phyloP scores from a whole-genome alignment of 2,797 vertebrate species.

The Notolepis coatsorum region DNA sequence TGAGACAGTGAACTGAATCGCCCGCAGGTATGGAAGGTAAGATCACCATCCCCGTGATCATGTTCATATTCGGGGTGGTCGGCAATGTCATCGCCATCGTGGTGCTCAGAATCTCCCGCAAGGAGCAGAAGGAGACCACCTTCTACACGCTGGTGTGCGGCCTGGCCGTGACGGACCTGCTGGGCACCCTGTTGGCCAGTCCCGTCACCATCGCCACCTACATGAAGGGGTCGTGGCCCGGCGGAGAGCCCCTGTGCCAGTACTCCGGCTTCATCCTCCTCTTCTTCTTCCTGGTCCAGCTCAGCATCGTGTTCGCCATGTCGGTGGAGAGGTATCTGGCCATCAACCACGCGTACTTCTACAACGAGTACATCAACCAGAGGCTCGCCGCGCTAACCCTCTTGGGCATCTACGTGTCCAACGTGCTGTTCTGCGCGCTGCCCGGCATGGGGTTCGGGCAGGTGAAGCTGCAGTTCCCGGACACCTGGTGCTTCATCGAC shows the following conservation, averaged over 20 bases:
- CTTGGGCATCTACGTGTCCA: slow-evolving; percentile 86
- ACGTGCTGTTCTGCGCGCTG: slow-evolving; percentile 91
- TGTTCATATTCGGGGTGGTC: slow-evolving; percentile 97
- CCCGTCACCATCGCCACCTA: slow-evolving; percentile 97
- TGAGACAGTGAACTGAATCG: slow-evolving; percentile 18
- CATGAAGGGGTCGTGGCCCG: slow-evolving; percentile 90
- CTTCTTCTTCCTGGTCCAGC: slow-evolving; percentile 93
- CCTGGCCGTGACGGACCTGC: slow-evolving; percentile 92
- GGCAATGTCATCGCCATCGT: slow-evolving; percentile 95
- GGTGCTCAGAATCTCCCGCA: slow-evolving; percentile 92
- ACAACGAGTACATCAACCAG: slow-evolving; percentile 92
- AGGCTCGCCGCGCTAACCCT: slow-evolving; percentile 88
- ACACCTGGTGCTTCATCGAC: slow-evolving; percentile 96
- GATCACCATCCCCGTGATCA: slow-evolving; percentile 90
- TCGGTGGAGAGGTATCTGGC: slow-evolving; percentile 96
- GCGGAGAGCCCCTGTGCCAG: slow-evolving; percentile 86
- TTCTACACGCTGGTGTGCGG: slow-evolving; percentile 98
- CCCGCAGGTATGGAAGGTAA: slow-evolving; percentile 49
- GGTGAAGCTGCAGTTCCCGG: slow-evolving; percentile 82
- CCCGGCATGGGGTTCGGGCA: slow-evolving; percentile 89
- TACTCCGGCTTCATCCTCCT: slow-evolving; percentile 97
- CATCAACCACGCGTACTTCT: slow-evolving; percentile 98
- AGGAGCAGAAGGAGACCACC: slow-evolving; percentile 96
- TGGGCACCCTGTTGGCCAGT: slow-evolving; percentile 94
- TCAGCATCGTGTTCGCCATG: slow-evolving; percentile 97